A percentile compares a stretch with the other conserved stretches of the same genome.
Conservation (phyloP, 2,113 vertebrate species). For the Atlantisia rogersi region DNA sequence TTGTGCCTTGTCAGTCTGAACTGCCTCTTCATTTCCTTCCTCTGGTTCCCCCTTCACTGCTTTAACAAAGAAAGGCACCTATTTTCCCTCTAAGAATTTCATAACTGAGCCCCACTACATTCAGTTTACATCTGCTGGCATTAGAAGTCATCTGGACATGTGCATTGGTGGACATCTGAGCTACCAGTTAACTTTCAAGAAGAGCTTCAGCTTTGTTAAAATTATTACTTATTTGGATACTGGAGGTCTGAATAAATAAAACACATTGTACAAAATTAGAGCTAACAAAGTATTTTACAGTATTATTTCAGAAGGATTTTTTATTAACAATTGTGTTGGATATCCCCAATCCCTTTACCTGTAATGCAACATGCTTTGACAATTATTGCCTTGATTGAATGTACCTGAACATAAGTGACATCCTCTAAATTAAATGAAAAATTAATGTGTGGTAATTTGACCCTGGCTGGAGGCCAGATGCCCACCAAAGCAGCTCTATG, state of each 20-base stretch:
- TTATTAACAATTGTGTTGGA: not conserved
- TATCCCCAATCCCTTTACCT: not conserved
- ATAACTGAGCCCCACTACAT: not conserved
- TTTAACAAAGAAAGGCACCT: not conserved
- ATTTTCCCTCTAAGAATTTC: not conserved
- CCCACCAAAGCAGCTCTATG: no score
- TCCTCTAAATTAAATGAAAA: not conserved
- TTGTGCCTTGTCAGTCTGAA: not conserved
- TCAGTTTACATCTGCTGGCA: not conserved
- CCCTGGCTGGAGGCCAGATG: no score
- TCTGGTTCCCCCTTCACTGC: not conserved
- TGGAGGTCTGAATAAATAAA: not conserved
- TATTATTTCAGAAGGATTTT: not conserved
- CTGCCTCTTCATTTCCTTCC: not conserved
- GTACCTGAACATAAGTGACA: not conserved
- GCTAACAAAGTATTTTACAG: not conserved
- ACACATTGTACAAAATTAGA: not conserved
- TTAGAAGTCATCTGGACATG: not conserved
- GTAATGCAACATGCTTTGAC: rapidly evolving
- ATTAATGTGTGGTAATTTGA: not conserved
- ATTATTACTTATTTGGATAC: not conserved
- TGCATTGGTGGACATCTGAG: not conserved
- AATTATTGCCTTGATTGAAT: not conserved
- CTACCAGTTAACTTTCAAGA: not conserved
- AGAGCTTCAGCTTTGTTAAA: not conserved